Percentiles rank a stretch among this genome's conserved stretches.
These are phyloP conservation scores for Antitype chi DNA, from an alignment of 2,888 invertebrate genomes.

Conservation along the genomic window DNA sequence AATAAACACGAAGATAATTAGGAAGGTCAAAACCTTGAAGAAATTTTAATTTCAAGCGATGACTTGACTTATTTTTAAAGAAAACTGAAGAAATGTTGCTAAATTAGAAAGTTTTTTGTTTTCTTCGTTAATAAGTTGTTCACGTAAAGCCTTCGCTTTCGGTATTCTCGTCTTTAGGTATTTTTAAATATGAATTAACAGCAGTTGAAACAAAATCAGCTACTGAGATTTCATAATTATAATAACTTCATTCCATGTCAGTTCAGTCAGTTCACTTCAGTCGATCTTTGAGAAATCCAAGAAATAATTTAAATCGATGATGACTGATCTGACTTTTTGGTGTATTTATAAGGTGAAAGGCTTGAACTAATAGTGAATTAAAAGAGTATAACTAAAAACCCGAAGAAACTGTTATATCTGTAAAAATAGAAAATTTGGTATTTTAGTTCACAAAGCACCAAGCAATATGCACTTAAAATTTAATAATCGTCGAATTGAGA, in stretches of 20 bases:
- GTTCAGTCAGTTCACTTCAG: too few species aligned
- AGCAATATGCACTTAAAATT: slow-evolving; percentile 22
- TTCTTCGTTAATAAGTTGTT: slow-evolving; percentile 21
- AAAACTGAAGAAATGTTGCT: slow-evolving; percentile 13
- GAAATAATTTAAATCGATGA: background rate
- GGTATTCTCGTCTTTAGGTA: background rate
- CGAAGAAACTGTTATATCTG: background rate
- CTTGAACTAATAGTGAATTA: background rate
- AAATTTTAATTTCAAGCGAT: slow-evolving; percentile 53
- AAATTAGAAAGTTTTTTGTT: slow-evolving; percentile 17
- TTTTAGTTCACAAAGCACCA: background rate
- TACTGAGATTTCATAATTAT: background rate
- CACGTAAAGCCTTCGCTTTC: background rate
- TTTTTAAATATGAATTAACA: background rate
- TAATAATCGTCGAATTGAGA: slow-evolving; percentile 34
- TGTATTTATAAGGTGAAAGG: background rate
- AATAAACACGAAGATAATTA: slow-evolving; percentile 55
- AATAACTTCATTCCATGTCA: background rate
- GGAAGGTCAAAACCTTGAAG: slow-evolving; percentile 38
- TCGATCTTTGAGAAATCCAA: too few species aligned
- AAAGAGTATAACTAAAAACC: background rate
- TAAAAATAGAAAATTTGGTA: background rate
- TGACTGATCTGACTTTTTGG: background rate
- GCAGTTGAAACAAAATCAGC: background rate
- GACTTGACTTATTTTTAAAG: slow-evolving; percentile 33